Conservation (phyloP, 1,140 invertebrate species). For the Ceratitis capitata region DNA sequence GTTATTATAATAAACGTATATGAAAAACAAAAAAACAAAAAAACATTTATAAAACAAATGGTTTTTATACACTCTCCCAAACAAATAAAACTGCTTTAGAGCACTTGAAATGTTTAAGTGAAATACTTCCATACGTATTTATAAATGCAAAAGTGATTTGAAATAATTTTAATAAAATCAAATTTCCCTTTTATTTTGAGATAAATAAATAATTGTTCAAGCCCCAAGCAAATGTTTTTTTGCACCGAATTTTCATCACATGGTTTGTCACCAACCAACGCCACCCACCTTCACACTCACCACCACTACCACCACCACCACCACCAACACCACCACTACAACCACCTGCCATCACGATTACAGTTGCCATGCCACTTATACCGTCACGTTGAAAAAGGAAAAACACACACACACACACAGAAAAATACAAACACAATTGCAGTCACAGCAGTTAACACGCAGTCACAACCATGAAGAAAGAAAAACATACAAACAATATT, state of each 20-base stretch:
- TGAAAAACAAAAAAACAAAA: neutral
- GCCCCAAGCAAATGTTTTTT: slow-evolving; percentile 8
- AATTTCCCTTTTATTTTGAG: slow-evolving; percentile 1
- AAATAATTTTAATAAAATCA: neutral
- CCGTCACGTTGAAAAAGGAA: neutral
- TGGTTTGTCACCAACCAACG: neutral
- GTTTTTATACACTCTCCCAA: neutral
- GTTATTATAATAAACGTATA: too few relatives aligned
- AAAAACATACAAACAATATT: neutral
- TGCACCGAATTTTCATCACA: neutral
- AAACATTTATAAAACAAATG: neutral
- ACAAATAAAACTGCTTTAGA: slow-evolving; percentile 31
- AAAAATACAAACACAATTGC: neutral
- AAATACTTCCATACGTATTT: too few relatives aligned
- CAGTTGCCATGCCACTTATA: neutral
- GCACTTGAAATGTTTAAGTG: neutral
- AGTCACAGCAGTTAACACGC: too few relatives aligned
- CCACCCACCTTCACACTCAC: slow-evolving; percentile 14
- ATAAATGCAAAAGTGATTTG: neutral
- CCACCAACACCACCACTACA: neutral
- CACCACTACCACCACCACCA: neutral
- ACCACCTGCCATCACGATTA: neutral
- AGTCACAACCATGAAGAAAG: too few relatives aligned
- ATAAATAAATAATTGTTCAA: neutral
- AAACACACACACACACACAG: neutral